Conservation (phyloP, 2,797 vertebrate species). For the Falco peregrinus region DNA sequence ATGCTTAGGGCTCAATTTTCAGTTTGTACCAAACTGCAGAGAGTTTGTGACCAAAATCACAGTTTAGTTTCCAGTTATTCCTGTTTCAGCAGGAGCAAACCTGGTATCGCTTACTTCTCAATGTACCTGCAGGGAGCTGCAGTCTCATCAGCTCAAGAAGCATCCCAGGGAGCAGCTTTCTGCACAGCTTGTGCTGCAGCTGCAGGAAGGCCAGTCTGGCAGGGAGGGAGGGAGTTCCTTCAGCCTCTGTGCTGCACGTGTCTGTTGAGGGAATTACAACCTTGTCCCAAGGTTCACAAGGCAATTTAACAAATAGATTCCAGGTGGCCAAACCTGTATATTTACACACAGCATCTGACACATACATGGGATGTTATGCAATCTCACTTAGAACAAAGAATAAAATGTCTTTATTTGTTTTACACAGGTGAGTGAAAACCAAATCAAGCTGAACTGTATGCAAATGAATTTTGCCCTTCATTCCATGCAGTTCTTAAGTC, state of each 20-base stretch:
- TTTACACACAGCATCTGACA: background rate
- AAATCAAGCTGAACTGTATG: background rate
- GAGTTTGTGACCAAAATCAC: background rate
- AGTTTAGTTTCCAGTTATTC: background rate
- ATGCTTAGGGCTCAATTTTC: background rate
- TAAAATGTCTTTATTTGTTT: background rate
- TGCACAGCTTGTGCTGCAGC: background rate
- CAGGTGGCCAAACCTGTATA: background rate
- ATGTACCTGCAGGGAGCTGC: background rate
- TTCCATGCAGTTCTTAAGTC: background rate
- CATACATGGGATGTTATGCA: background rate
- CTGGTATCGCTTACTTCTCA: background rate
- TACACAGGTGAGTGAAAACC: background rate
- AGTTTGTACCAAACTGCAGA: background rate
- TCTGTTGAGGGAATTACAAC: background rate
- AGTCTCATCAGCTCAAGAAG: background rate
- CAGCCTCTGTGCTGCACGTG: background rate
- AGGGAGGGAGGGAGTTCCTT: accelerated
- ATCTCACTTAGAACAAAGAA: background rate
- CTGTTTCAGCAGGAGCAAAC: background rate
- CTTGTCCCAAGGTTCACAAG: background rate
- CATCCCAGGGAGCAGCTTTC: background rate
- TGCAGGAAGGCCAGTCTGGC: background rate
- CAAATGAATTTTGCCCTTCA: background rate
- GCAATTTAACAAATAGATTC: conserved; percentile 9